A percentile compares a stretch with the other conserved stretches of the same genome.
Evolutionary conservation across 2,888 invertebrate genomes (phyloP).

Genomic region (Trichogramma evanescens): DNA sequence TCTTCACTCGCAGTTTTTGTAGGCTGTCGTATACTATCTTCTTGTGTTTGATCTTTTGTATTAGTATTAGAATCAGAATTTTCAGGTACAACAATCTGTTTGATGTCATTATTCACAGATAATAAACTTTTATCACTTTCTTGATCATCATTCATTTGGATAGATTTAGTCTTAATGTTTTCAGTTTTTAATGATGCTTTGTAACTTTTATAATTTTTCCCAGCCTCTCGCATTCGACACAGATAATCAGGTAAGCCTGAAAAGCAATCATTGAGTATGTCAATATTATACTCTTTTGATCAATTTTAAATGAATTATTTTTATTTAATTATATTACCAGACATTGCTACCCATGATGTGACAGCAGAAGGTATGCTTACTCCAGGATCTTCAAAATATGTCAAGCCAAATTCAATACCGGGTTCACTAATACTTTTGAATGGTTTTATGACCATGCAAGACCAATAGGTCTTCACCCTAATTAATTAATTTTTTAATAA

Average conservation of each 20-base stretch:
- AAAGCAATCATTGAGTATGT: background rate
- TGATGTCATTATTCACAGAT: slow-evolving; percentile 7
- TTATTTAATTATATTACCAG: slow-evolving; percentile 38
- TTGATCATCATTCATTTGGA: background rate
- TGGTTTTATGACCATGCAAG: slow-evolving; percentile 77
- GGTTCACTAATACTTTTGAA: slow-evolving; percentile 55
- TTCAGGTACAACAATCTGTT: no score
- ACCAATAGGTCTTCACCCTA: slow-evolving; percentile 73
- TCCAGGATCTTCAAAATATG: slow-evolving; percentile 84
- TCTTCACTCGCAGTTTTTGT: background rate
- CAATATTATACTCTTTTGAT: background rate
- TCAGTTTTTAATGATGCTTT: slow-evolving; percentile 27
- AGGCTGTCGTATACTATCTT: background rate
- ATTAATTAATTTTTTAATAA: slow-evolving; percentile 14
- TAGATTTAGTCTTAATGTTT: background rate
- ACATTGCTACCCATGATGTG: slow-evolving; percentile 62
- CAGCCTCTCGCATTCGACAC: slow-evolving; percentile 62
- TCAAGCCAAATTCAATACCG: slow-evolving; percentile 75
- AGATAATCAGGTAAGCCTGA: slow-evolving; percentile 72
- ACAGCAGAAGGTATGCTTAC: slow-evolving; percentile 66
- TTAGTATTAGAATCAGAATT: background rate
- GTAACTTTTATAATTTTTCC: slow-evolving; percentile 56
- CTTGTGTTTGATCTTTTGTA: background rate
- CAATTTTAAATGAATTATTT: slow-evolving; percentile 1
- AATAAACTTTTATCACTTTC: slow-evolving; percentile 6